phyloP scores from a whole-genome alignment of 2,888 invertebrate genomes.

The Graphium colonna region DNA sequence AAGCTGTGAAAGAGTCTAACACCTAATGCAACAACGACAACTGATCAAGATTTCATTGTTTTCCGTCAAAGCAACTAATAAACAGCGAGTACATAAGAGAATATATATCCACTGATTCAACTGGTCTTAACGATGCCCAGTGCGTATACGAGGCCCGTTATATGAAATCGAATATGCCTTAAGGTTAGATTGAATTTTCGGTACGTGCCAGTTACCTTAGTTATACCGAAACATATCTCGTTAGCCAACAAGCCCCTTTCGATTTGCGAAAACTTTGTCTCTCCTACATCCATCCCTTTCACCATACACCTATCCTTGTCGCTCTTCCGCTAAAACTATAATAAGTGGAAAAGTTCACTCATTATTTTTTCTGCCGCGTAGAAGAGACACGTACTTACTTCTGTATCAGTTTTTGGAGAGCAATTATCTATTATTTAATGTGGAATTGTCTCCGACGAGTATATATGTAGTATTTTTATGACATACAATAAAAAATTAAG shows the following conservation, averaged over 20 bases:
- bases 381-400: constrained; percentile 4
- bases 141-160: too few relatives aligned
- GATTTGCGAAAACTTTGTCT: constrained; percentile 41
- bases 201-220: not conserved
- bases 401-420: constrained; percentile 7
- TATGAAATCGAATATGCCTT: not conserved
- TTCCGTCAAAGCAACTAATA: too few relatives aligned
- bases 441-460: not conserved
- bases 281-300: constrained; percentile 11
- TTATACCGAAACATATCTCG: constrained; percentile 24
- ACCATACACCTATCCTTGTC: too few relatives aligned
- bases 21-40: too few relatives aligned
- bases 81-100: too few relatives aligned
- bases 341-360: constrained; percentile 75
- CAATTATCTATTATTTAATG: constrained; percentile 10
- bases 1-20: too few relatives aligned
- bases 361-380: constrained; percentile 65
- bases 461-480: not conserved
- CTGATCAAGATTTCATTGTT: too few relatives aligned
- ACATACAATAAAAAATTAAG: too few relatives aligned
- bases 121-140: too few relatives aligned
- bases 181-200: not conserved
- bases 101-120: too few relatives aligned
- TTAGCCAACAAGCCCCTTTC: constrained; percentile 35
- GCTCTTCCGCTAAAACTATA: constrained; percentile 54